Base-by-base conservation (phyloP, 2,888 invertebrate species). In the Artemia sp. region DNA sequence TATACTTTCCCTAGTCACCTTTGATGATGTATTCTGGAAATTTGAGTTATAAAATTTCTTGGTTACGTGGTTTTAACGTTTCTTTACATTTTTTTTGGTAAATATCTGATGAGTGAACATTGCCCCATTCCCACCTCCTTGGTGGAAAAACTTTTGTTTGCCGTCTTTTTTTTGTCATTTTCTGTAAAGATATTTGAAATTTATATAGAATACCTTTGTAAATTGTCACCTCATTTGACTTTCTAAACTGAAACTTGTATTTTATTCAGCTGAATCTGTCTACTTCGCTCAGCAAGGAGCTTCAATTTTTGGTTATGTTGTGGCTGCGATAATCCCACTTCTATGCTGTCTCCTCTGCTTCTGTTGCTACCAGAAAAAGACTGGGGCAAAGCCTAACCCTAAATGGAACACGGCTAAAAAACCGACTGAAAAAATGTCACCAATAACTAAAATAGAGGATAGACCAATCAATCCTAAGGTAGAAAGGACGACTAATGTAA, bases 241-340 rank as follows among this genome's bases (percentile, higher is more conserved):
- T 58, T 58, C 64, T 19, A 19, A 58, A 58, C 64, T 58, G 12
- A 58, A 58, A 19, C 64, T 58, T 58, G n/a, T 58, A n/a, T n/a
- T 38, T 38, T 38, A 68, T 70, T 58, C 70, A 73, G 73, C 73
- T 11, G 72, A 73, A 68, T 52, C 52, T 77, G 90, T 90, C 79
- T 89, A 88, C 78, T 85, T 86, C 50, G 83, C 87, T 1, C 83
- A 88, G 68, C 85, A 86, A 74, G 85, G 88, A 53, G 89, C 89
- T 51, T 81, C 87, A 38, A 88, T 90, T 8, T 84, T 87, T 77
- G 89, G 87, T 73, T 85, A 90, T 78, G 84, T 90, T 74, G 80
- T 89, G 73, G 85, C 86, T 53, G 83, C 90, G 72, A 80, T 92
- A 78, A 80, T 91, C 75, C 90, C 91, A 38, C 81, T 90, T 73